Evolutionary conservation across 2,113 vertebrate genomes (phyloP).

Genomic region (Chaenocephalus aceratus): DNA sequence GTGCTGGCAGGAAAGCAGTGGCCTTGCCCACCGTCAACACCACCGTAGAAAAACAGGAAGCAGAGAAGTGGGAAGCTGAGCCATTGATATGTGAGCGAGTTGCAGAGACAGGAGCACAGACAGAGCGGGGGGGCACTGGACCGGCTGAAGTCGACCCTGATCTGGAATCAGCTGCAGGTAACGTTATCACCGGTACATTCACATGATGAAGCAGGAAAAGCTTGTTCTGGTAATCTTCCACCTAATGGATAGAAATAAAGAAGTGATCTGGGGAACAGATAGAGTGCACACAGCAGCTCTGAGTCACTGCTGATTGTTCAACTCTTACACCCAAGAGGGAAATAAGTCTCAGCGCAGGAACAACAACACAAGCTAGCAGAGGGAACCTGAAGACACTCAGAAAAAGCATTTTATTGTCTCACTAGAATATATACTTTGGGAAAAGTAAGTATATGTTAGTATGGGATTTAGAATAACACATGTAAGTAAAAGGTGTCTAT

Average conservation of each 20-base stretch:
- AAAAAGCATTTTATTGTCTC: too few species aligned
- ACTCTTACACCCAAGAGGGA: conserved; percentile 1
- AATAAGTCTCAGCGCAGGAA: background rate
- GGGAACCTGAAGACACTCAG: too few species aligned
- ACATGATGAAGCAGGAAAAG: background rate
- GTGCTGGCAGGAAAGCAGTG: conserved; percentile 13
- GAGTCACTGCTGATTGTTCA: background rate
- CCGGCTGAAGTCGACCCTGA: background rate
- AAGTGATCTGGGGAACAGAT: background rate
- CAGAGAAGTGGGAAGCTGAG: conserved; percentile 52
- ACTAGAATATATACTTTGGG: background rate
- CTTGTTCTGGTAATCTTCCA: background rate
- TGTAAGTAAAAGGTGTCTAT: background rate
- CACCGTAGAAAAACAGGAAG: conserved; percentile 69
- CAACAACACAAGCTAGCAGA: background rate
- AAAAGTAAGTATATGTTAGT: background rate
- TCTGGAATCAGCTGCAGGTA: conserved; percentile 20
- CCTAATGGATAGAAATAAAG: background rate
- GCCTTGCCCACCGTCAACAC: conserved; percentile 11
- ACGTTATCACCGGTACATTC: background rate
- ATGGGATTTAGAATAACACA: background rate
- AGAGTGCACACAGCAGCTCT: too few species aligned
- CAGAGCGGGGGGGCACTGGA: conserved; percentile 1
- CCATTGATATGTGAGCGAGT: conserved; percentile 26
- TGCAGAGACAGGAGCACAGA: conserved; percentile 14